Evolutionary conservation across 1,140 invertebrate species (phyloP).

Genomic region (Heliothis subflexa): DNA sequence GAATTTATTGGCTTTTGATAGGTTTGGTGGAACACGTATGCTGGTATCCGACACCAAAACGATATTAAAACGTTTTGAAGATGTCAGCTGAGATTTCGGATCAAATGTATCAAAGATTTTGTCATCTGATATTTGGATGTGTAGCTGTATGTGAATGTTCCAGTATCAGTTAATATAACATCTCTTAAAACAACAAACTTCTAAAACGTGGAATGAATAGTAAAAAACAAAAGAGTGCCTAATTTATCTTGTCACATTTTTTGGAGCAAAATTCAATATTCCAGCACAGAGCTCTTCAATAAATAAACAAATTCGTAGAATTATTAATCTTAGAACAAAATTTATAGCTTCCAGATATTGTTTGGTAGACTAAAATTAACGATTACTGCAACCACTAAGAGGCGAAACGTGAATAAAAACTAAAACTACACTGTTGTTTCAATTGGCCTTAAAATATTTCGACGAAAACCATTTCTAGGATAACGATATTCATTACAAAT

Average conservation of each 20-base stretch:
- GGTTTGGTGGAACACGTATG: slow-evolving; percentile 6
- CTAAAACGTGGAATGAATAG: too few species aligned
- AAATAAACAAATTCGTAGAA: background rate
- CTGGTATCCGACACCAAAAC: slow-evolving; percentile 32
- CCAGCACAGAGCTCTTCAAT: background rate
- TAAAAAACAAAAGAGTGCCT: too few species aligned
- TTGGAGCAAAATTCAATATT: background rate
- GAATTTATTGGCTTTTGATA: slow-evolving; percentile 44
- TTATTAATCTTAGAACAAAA: slow-evolving; percentile 14
- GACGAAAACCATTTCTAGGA: background rate
- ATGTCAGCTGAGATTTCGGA: background rate
- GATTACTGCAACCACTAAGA: slow-evolving; percentile 21
- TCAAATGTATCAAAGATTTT: too few species aligned
- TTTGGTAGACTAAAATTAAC: slow-evolving; percentile 23
- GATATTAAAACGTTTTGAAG: slow-evolving; percentile 23
- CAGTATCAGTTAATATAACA: too few species aligned
- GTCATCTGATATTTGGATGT: too few species aligned
- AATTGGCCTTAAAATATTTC: slow-evolving; percentile 13
- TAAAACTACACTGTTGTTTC: slow-evolving; percentile 18
- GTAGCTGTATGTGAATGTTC: too few species aligned
- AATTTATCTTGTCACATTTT: too few species aligned
- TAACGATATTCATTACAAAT: background rate
- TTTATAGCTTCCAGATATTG: slow-evolving; percentile 34
- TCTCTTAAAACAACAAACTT: too few species aligned
- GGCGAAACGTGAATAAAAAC: slow-evolving; percentile 30